These are phyloP conservation scores for Copidosoma aretas DNA, from an alignment of 2,888 invertebrate species.

Conservation along the genomic window DNA sequence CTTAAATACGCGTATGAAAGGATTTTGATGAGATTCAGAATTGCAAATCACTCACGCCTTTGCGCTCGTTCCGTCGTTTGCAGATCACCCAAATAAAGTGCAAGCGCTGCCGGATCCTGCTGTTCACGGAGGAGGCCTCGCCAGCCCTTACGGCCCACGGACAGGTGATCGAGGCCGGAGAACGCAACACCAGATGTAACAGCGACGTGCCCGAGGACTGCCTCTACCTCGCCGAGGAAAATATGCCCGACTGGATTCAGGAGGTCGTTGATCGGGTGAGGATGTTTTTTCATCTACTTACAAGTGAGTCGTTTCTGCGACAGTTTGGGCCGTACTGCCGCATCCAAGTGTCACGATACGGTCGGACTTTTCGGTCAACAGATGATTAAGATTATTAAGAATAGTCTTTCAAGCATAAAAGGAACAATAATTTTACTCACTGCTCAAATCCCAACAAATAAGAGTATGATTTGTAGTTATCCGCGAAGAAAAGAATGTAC, in stretches of 20 bases:
- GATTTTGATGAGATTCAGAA: too few species aligned
- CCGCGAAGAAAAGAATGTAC: too few species aligned
- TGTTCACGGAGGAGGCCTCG: conserved; percentile 49
- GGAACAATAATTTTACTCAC: too few species aligned
- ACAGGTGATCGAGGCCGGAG: conserved; percentile 39
- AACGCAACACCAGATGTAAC: conserved; percentile 45
- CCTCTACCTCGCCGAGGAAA: conserved; percentile 47
- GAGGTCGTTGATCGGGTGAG: conserved; percentile 45
- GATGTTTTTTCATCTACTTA: too few species aligned
- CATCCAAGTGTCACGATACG: too few species aligned
- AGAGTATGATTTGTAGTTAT: too few species aligned
- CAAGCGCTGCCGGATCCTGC: conserved; percentile 47
- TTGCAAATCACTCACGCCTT: not conserved
- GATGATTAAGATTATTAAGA: too few species aligned
- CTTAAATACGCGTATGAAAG: not conserved
- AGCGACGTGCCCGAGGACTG: conserved; percentile 47
- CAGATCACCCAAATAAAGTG: conserved; percentile 51
- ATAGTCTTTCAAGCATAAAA: too few species aligned
- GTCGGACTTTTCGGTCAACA: too few species aligned
- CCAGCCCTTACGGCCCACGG: conserved; percentile 48
- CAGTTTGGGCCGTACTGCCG: too few species aligned
- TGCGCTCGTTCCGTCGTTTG: not conserved
- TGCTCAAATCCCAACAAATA: too few species aligned
- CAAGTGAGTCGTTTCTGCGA: too few species aligned
- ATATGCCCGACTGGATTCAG: conserved; percentile 49